Evolutionary conservation across 1,140 invertebrate species (phyloP).

Genomic region (Trichoplusia ni): DNA sequence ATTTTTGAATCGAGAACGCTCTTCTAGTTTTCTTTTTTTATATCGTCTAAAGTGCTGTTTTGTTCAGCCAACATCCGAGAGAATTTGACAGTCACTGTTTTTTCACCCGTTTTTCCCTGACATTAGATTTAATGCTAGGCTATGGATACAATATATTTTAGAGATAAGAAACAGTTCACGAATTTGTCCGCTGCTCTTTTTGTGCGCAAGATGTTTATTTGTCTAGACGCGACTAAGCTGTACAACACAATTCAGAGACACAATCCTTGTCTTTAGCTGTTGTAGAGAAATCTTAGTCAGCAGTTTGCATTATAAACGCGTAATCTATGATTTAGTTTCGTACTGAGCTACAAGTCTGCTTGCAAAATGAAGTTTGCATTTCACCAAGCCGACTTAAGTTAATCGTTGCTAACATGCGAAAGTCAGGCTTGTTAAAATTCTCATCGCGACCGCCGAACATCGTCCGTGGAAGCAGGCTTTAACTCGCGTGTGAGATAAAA

Average conservation of each 20-base stretch:
- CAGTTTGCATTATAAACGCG: conserved; percentile 5
- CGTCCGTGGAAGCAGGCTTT: conserved; percentile 34
- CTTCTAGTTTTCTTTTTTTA: conserved; percentile 75
- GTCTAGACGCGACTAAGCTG: neutral
- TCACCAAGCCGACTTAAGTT: conserved; percentile 20
- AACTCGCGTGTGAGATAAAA: conserved; percentile 49
- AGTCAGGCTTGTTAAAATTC: conserved; percentile 32
- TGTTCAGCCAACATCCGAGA: conserved; percentile 78
- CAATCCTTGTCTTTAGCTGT: neutral
- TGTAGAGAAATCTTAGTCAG: conserved; percentile 20
- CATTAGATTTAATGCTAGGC: conserved; percentile 63
- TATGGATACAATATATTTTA: conserved; percentile 52
- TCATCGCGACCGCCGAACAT: conserved; percentile 15
- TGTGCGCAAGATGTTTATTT: conserved; percentile 11
- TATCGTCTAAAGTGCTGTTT: conserved; percentile 80
- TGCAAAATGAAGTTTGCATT: conserved; percentile 26
- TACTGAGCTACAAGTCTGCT: conserved; percentile 4
- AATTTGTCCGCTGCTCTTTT: conserved; percentile 22
- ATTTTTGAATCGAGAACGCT: conserved; percentile 81
- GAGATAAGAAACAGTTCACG: conserved; percentile 19
- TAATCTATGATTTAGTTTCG: conserved; percentile 18
- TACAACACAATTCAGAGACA: neutral
- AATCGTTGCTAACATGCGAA: conserved; percentile 25
- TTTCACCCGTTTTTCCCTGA: conserved; percentile 72
- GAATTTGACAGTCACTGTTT: conserved; percentile 80